phyloP scores from a whole-genome alignment of 1,140 invertebrate genomes.

The Drosophila tani region DNA sequence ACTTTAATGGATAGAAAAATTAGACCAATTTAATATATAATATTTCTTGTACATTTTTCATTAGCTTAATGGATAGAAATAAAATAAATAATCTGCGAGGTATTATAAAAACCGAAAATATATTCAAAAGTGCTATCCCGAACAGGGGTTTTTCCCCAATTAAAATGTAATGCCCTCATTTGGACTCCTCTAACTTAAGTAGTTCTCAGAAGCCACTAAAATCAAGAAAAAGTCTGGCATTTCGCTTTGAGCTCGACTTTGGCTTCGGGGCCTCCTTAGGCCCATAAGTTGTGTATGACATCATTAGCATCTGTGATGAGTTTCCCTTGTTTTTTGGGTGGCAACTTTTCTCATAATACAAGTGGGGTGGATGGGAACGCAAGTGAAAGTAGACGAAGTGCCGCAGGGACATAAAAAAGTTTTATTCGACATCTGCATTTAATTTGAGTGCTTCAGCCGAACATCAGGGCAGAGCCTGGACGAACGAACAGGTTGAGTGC shows the following conservation, averaged over 20 bases:
- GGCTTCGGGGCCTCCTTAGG: conserved; percentile 14
- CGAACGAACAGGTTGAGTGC: conserved; percentile 37
- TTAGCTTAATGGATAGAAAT: too few relatives aligned
- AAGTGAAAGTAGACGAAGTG: conserved; percentile 35
- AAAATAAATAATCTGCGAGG: too few relatives aligned
- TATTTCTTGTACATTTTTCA: too few relatives aligned
- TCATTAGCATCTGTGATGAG: conserved; percentile 51
- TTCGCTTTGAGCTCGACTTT: not conserved
- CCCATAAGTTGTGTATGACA: conserved; percentile 30
- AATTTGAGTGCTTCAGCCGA: conserved; percentile 44
- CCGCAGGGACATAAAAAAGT: conserved; percentile 50
- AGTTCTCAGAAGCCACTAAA: not conserved
- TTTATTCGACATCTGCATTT: conserved; percentile 56
- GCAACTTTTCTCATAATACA: conserved; percentile 49
- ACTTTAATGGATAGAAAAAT: not conserved
- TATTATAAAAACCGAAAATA: not conserved
- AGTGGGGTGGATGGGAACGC: conserved; percentile 25
- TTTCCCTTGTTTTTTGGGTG: conserved; percentile 31
- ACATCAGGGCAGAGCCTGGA: conserved; percentile 19
- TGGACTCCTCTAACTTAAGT: not conserved
- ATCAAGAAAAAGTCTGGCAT: conserved; percentile 1
- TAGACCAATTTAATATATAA: too few relatives aligned
- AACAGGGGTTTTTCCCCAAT: conserved; percentile 17
- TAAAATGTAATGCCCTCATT: conserved; percentile 47
- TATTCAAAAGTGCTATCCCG: too few relatives aligned